Evolutionary conservation across 2,797 vertebrate genomes (phyloP).

Genomic region (Leontopithecus rosalia): DNA sequence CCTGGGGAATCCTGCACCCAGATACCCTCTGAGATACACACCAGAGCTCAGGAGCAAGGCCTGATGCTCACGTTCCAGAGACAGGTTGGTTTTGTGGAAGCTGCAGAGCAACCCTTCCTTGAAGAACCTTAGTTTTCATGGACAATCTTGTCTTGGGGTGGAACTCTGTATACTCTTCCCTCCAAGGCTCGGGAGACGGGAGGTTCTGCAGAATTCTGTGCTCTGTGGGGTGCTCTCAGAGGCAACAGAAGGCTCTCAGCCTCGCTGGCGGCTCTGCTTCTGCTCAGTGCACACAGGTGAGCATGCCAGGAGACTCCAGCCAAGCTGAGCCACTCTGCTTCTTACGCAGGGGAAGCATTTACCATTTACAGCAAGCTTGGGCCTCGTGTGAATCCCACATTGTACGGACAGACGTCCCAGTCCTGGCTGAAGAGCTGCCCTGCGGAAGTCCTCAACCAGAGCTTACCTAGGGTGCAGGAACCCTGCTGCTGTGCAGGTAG

Average conservation of each 20-base stretch:
- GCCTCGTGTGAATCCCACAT: accelerated
- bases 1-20: accelerated
- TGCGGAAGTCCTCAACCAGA: not conserved
- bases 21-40: not conserved
- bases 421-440: accelerated
- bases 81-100: not conserved
- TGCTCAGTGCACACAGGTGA: accelerated
- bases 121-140: accelerated
- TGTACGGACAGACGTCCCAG: accelerated
- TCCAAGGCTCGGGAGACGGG: accelerated
- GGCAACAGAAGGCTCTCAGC: accelerated
- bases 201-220: not conserved
- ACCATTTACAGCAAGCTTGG: accelerated
- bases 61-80: not conserved
- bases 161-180: accelerated
- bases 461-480: accelerated
- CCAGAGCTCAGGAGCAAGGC: not conserved
- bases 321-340: accelerated
- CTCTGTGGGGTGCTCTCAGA: not conserved
- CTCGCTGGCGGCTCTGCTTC: accelerated
- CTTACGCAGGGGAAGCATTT: accelerated
- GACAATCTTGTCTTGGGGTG: accelerated
- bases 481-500: not conserved
- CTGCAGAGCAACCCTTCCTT: not conserved
- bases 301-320: accelerated